Evolutionary conservation across 2,888 invertebrate species (phyloP).

Genomic region (Polydesmus complanatus): DNA sequence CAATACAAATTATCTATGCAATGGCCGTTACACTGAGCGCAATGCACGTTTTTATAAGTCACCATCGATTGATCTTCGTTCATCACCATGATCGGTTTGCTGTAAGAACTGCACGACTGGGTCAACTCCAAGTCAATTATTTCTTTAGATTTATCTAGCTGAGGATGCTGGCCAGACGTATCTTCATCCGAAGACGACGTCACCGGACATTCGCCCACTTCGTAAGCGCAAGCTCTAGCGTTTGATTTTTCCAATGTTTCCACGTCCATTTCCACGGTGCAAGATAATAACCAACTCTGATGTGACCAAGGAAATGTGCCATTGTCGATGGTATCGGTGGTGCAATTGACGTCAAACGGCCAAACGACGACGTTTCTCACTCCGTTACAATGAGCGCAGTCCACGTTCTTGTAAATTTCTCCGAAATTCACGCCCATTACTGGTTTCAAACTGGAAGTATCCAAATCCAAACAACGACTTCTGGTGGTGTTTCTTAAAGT

Average conservation of each 20-base stretch:
- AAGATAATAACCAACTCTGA: neutral
- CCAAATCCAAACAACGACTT: neutral
- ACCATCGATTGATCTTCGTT: neutral
- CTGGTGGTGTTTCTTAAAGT: neutral
- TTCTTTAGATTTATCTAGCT: neutral
- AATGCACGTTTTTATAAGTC: constrained; percentile 9
- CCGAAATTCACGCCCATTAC: neutral
- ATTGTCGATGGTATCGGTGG: neutral
- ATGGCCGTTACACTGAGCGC: constrained; percentile 1
- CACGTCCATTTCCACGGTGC: neutral
- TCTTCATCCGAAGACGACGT: neutral
- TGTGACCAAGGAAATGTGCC: neutral
- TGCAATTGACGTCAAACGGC: neutral
- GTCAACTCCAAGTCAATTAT: neutral
- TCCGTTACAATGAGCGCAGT: constrained; percentile 2
- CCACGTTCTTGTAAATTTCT: neutral
- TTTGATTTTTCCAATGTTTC: neutral
- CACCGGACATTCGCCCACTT: neutral
- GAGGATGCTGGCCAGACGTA: neutral
- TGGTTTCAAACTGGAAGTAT: neutral
- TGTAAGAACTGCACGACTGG: neutral
- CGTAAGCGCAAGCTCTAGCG: neutral
- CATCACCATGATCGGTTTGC: constrained; percentile 5
- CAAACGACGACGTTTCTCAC: neutral
- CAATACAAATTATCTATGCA: neutral